These are phyloP conservation scores for Merodon equestris DNA, from an alignment of 2,888 invertebrate genomes.

Conservation along the genomic window DNA sequence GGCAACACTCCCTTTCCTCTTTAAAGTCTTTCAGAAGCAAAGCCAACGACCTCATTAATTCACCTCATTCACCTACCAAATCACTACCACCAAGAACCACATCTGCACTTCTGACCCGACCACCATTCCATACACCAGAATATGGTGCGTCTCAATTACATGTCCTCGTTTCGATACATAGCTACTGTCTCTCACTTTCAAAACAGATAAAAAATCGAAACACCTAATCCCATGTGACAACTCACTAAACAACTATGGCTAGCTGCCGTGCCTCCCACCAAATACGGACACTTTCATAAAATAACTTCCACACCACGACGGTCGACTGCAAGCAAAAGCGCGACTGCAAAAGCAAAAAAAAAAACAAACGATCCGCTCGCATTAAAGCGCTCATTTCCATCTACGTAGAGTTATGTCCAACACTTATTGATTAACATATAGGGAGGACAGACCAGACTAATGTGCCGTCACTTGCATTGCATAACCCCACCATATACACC, in stretches of 20 bases:
- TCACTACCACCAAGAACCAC: too few species aligned
- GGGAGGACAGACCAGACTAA: constrained; percentile 22
- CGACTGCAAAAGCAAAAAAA: constrained; percentile 20
- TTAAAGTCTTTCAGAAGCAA: too few species aligned
- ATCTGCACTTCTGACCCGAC: too few species aligned
- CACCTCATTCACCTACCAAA: too few species aligned
- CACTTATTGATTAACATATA: constrained; percentile 66
- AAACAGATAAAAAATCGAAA: neutral
- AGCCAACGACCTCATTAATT: too few species aligned
- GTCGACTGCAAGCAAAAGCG: neutral
- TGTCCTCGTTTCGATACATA: too few species aligned
- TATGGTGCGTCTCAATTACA: too few species aligned
- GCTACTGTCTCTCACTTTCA: too few species aligned
- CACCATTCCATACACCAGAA: too few species aligned
- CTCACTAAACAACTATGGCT: constrained; percentile 50
- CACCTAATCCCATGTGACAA: constrained; percentile 48
- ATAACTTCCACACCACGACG: neutral
- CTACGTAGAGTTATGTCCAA: constrained; percentile 60
- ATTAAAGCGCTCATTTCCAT: constrained; percentile 63
- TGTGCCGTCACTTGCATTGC: constrained; percentile 4
- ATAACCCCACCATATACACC: too few species aligned
- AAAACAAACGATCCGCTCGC: constrained; percentile 28
- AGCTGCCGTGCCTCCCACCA: constrained; percentile 38
- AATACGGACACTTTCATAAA: constrained; percentile 55
- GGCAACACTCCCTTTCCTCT: too few species aligned